These are phyloP conservation scores for Aporrectodea caliginosa DNA, from an alignment of 1,140 invertebrate species.

Conservation along the genomic window DNA sequence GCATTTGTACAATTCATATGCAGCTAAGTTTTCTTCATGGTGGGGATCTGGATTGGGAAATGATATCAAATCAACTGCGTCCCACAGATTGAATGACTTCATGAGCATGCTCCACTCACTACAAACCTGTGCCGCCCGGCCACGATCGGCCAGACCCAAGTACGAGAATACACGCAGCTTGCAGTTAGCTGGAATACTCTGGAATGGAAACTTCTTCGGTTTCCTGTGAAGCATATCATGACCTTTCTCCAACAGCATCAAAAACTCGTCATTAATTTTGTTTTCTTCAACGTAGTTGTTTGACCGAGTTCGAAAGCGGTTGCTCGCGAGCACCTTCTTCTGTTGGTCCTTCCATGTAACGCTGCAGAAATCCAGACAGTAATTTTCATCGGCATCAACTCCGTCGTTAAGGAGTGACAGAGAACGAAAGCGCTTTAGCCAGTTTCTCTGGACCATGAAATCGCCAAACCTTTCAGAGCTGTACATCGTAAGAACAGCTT, in stretches of 20 bases:
- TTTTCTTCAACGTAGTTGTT: not conserved
- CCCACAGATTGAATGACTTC: conserved; percentile 43
- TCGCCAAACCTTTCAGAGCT: not conserved
- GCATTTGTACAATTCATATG: conserved; percentile 43
- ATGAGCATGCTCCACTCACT: conserved; percentile 40
- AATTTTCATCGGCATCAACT: not conserved
- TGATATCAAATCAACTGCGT: conserved; percentile 40
- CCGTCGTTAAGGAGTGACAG: not conserved
- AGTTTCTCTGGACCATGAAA: not conserved
- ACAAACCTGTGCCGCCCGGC: conserved; percentile 40
- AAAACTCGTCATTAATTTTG: not conserved
- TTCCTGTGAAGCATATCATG: not conserved
- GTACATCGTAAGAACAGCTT: not conserved
- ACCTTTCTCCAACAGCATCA: not conserved
- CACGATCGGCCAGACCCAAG: conserved; percentile 42
- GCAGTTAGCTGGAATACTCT: conserved; percentile 44
- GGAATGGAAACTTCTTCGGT: conserved; percentile 41
- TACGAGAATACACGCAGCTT: conserved; percentile 49
- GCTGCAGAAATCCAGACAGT: too few species aligned
- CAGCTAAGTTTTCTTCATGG: conserved; percentile 34
- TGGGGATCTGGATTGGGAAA: conserved; percentile 38
- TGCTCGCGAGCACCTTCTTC: not conserved
- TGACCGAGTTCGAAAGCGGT: not conserved
- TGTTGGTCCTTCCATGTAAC: not conserved
- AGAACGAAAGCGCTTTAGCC: not conserved